phyloP scores from a whole-genome alignment of 2,113 vertebrate species.

The Sula dactylatra region DNA sequence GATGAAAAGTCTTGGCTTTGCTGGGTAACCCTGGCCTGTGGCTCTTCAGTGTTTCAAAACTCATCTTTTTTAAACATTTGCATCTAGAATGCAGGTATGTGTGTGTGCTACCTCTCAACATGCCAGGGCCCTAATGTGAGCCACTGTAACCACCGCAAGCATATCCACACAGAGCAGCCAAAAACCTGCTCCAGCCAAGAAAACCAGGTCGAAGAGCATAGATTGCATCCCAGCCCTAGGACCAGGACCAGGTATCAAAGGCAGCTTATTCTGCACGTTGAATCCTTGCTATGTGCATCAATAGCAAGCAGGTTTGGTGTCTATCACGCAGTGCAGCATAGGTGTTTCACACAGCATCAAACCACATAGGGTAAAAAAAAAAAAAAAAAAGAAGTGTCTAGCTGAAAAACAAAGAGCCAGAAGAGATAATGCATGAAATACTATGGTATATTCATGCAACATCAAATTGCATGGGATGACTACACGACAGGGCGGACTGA shows the following conservation, averaged over 20 bases:
- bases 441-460: background rate
- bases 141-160: background rate
- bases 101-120: background rate
- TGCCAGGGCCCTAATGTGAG: background rate
- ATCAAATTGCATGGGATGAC: background rate
- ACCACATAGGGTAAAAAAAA: background rate
- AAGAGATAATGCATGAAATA: background rate
- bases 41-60: background rate
- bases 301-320: background rate
- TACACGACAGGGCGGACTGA: background rate
- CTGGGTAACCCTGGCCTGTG: background rate
- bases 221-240: background rate
- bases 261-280: background rate
- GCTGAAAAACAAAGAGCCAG: background rate
- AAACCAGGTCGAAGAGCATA: background rate
- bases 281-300: background rate
- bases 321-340: background rate
- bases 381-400: background rate
- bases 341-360: background rate
- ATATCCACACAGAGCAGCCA: background rate
- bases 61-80: background rate
- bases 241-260: background rate
- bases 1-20: background rate
- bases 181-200: background rate
- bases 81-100: background rate